Conservation (phyloP, 2,797 vertebrate genomes). For the Tauraco hartlaubi region DNA sequence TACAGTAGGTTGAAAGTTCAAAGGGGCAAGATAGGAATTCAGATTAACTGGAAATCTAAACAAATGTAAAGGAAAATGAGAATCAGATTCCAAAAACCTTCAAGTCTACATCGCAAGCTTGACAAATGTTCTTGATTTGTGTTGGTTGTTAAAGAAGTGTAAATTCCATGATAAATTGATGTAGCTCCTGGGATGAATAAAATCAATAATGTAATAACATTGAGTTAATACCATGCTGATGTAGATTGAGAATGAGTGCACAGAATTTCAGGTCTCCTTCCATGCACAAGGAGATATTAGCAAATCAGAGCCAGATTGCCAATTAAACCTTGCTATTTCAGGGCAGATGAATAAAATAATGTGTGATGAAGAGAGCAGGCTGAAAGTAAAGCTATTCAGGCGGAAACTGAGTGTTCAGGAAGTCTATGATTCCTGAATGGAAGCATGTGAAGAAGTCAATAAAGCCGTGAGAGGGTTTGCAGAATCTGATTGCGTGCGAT, state of each 20-base stretch:
- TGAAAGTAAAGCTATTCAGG: neutral
- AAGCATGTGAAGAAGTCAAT: neutral
- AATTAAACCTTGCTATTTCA: conserved; percentile 61
- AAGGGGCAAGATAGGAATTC: conserved; percentile 65
- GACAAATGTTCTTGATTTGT: conserved; percentile 60
- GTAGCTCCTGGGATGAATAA: conserved; percentile 41
- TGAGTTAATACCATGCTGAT: conserved; percentile 55
- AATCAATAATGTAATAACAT: conserved; percentile 63
- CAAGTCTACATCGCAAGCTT: neutral
- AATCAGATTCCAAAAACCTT: conserved; percentile 38
- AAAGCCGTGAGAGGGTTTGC: neutral
- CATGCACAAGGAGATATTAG: conserved; percentile 44
- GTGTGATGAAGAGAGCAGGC: neutral
- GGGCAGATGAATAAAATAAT: conserved; percentile 39
- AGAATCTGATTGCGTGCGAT: neutral
- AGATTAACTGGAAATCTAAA: conserved; percentile 65
- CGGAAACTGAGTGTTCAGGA: neutral
- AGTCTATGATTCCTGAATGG: neutral
- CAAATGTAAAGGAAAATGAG: conserved; percentile 44
- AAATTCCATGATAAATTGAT: conserved; percentile 64
- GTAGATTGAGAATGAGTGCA: conserved; percentile 39
- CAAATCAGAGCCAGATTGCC: conserved; percentile 41
- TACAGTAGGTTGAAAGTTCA: conserved; percentile 55
- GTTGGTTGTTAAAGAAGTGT: conserved; percentile 51
- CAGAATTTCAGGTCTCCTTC: conserved; percentile 48